A percentile compares a stretch with the other conserved stretches of the same genome.
Evolutionary conservation across 2,797 vertebrate genomes (phyloP).

Genomic region (Sebastes alutus): DNA sequence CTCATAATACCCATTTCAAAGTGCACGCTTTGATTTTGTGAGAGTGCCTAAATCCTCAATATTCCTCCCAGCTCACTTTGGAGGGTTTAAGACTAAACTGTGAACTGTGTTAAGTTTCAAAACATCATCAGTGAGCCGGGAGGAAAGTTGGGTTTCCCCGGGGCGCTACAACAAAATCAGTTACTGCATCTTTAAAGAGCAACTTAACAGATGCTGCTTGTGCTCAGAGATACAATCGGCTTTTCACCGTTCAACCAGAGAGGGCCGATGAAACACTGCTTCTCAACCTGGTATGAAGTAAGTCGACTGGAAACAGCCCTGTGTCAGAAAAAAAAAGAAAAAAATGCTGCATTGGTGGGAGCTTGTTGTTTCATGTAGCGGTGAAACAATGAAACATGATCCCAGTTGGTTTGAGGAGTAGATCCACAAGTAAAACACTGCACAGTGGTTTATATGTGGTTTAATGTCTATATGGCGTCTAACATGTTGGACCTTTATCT

Average conservation of each 20-base stretch:
- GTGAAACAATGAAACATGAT: no score
- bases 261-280: not conserved
- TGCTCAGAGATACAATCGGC: not conserved
- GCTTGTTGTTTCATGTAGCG: not conserved
- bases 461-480: no score
- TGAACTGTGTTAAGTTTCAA: not conserved
- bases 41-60: not conserved
- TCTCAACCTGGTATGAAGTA: not conserved
- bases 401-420: no score
- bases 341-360: no score
- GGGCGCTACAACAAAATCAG: not conserved
- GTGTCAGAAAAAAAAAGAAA: not conserved
- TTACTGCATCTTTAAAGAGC: not conserved
- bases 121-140: not conserved
- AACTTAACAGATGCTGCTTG: not conserved
- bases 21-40: not conserved
- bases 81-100: not conserved
- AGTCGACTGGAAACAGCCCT: not conserved
- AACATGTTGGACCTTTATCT: no score
- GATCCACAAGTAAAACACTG: no score
- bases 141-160: not conserved
- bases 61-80: not conserved
- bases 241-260: not conserved
- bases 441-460: no score
- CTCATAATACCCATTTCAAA: constrained; percentile 1